phyloP scores from a whole-genome alignment of 2,888 invertebrate species.

The Pseudoips prasinana region DNA sequence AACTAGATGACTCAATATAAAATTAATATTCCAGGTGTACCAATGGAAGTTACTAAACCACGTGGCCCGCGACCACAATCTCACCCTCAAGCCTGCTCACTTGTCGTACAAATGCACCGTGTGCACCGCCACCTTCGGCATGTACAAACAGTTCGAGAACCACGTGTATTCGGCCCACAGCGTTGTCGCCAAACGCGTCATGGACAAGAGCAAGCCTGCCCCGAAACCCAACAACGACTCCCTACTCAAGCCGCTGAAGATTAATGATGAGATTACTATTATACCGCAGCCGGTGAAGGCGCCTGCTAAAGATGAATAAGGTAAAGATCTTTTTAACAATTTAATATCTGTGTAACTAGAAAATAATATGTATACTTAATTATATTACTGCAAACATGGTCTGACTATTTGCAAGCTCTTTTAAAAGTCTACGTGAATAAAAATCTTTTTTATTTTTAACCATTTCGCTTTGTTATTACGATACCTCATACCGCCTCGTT shows the following conservation, averaged over 20 bases:
- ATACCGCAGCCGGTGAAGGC: constrained; percentile 89
- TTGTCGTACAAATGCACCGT: constrained; percentile 97
- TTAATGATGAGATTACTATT: constrained; percentile 94
- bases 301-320: constrained; percentile 53
- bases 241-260: constrained; percentile 89
- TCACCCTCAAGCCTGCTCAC: constrained; percentile 95
- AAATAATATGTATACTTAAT: no score
- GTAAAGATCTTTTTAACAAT: constrained; percentile 36
- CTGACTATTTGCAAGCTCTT: no score
- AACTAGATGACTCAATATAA: constrained; percentile 1
- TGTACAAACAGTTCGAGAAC: constrained; percentile 97
- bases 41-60: constrained; percentile 96
- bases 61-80: constrained; percentile 94
- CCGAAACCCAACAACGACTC: constrained; percentile 43
- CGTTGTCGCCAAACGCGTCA: constrained; percentile 89
- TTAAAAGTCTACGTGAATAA: no score
- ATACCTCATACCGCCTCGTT: no score
- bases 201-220: constrained; percentile 60
- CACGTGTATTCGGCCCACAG: constrained; percentile 97
- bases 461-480: no score
- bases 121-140: constrained; percentile 96
- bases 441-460: no score
- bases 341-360: no score
- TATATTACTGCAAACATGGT: no score
- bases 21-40: constrained; percentile 85